Percentiles rank a stretch among this genome's conserved stretches.
These are phyloP conservation scores for Listrodromus nycthemerus DNA, from an alignment of 2,888 invertebrate species.

Conservation along the genomic window DNA sequence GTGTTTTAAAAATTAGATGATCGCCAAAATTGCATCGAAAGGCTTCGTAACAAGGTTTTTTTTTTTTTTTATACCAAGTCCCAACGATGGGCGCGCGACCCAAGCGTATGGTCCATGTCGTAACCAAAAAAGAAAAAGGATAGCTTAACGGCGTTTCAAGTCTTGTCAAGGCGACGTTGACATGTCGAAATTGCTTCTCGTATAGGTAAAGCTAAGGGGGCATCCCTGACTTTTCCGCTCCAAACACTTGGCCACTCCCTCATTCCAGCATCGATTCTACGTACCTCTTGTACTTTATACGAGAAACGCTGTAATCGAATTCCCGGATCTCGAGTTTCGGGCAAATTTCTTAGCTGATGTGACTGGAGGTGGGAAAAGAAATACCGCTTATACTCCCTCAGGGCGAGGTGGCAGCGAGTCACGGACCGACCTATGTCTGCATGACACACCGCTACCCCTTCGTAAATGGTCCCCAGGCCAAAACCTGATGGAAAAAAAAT, in stretches of 20 bases:
- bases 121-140: background rate
- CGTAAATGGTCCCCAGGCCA: too few species aligned
- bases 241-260: conserved; percentile 51
- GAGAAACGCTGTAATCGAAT: conserved; percentile 45
- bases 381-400: conserved; percentile 7
- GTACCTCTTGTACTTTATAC: conserved; percentile 25
- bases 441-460: too few species aligned
- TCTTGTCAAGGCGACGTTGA: background rate
- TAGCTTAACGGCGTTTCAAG: background rate
- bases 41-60: too few species aligned
- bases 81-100: too few species aligned
- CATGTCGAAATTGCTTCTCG: background rate
- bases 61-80: too few species aligned
- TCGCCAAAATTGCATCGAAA: too few species aligned
- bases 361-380: conserved; percentile 27
- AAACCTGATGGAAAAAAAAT: background rate
- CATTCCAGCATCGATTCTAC: conserved; percentile 4
- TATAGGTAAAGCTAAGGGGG: background rate
- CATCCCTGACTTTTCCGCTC: conserved; percentile 33
- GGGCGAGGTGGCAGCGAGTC: conserved; percentile 13
- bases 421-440: conserved; percentile 54
- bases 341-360: conserved; percentile 50
- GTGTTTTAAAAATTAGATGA: too few species aligned
- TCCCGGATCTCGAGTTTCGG: conserved; percentile 42
- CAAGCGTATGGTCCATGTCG: background rate